Conservation (phyloP, 2,113 vertebrate genomes). For the Siniperca chuatsi region DNA sequence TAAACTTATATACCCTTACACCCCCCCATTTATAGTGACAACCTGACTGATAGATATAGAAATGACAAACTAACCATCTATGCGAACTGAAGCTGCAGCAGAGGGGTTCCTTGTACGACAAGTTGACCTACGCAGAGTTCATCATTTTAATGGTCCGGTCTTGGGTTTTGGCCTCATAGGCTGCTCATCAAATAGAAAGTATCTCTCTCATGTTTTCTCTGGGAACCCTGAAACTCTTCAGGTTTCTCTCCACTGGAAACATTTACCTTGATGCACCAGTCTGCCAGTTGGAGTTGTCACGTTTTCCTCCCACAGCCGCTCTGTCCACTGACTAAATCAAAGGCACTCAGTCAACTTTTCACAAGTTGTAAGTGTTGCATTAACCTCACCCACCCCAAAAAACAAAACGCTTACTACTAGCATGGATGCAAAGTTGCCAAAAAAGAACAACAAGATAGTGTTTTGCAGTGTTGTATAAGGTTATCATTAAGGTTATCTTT, state of each 20-base stretch:
- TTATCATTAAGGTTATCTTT: constrained; percentile 31
- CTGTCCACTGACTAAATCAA: constrained; percentile 48
- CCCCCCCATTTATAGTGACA: too few relatives aligned
- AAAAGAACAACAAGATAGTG: constrained; percentile 19
- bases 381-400: constrained; percentile 38
- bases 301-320: constrained; percentile 52
- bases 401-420: constrained; percentile 19
- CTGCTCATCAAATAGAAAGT: background rate
- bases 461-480: constrained; percentile 46
- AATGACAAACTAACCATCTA: too few relatives aligned
- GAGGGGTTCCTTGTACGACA: background rate
- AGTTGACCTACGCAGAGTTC: background rate
- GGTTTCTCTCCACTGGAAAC: constrained; percentile 29
- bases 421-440: constrained; percentile 22
- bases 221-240: background rate
- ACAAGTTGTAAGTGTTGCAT: constrained; percentile 56
- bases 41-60: too few relatives aligned
- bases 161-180: background rate
- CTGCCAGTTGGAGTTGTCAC: constrained; percentile 45
- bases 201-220: background rate
- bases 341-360: constrained; percentile 53
- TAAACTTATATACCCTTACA: too few relatives aligned
- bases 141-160: background rate
- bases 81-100: background rate
- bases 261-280: constrained; percentile 42